Evolutionary conservation across 2,113 vertebrate genomes (phyloP).

Genomic region (Bufo gargarizans): DNA sequence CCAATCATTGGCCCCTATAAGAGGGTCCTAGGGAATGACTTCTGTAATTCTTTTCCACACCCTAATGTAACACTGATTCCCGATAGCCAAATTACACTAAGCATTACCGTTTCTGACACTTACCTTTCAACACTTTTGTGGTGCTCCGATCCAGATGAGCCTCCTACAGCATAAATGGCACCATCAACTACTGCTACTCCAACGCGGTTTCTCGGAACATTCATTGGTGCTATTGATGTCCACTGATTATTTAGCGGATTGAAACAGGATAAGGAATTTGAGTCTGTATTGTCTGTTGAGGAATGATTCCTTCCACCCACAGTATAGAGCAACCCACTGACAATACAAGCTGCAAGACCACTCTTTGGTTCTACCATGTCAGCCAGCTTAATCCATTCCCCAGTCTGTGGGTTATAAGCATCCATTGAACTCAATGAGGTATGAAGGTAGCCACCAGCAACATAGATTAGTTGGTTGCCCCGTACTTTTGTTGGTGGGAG

Average conservation of each 20-base stretch:
- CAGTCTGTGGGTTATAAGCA: constrained; percentile 72
- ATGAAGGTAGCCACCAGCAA: constrained; percentile 77
- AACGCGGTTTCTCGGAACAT: constrained; percentile 77
- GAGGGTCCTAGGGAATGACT: too few species aligned
- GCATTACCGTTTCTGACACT: constrained; percentile 40
- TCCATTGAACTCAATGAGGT: constrained; percentile 73
- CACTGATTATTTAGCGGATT: constrained; percentile 84
- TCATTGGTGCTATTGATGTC: constrained; percentile 73
- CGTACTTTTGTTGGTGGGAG: constrained; percentile 72
- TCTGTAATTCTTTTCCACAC: too few species aligned
- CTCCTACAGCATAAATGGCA: constrained; percentile 79
- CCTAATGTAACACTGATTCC: too few species aligned
- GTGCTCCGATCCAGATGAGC: constrained; percentile 75
- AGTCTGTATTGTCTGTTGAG: constrained; percentile 72
- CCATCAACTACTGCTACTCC: constrained; percentile 77
- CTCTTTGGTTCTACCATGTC: constrained; percentile 74
- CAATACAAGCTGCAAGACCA: constrained; percentile 76
- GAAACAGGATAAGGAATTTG: constrained; percentile 75
- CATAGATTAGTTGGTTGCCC: constrained; percentile 78
- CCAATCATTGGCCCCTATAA: too few species aligned
- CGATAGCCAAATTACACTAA: background rate
- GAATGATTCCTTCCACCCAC: constrained; percentile 79
- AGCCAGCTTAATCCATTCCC: constrained; percentile 73
- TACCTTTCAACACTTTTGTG: constrained; percentile 79
- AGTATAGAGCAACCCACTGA: constrained; percentile 78